phyloP scores from a whole-genome alignment of 2,888 invertebrate species.

The Drosophila ezoana region DNA sequence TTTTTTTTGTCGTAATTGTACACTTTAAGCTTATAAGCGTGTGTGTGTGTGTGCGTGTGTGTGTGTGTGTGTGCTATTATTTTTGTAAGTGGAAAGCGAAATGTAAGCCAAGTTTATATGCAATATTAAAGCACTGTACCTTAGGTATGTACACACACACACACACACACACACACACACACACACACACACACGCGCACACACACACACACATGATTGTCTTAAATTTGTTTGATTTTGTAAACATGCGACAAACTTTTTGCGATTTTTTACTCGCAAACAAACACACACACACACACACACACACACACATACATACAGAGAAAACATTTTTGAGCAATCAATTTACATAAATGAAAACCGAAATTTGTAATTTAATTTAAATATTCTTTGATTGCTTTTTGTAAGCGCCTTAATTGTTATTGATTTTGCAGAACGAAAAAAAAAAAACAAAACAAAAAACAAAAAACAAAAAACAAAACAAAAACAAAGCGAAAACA shows the following conservation, averaged over 20 bases:
- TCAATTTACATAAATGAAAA: conserved; percentile 15
- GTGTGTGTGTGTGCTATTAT: conserved; percentile 5
- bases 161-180: neutral
- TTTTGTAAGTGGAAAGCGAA: conserved; percentile 16
- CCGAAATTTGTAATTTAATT: conserved; percentile 40
- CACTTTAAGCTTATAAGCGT: conserved; percentile 15
- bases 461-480: conserved; percentile 25
- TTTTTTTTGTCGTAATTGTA: conserved; percentile 34
- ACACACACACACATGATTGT: neutral
- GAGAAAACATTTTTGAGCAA: conserved; percentile 48
- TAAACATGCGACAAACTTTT: conserved; percentile 5
- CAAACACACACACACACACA: conserved; percentile 9
- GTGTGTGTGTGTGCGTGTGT: conserved; percentile 1
- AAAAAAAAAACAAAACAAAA: conserved; percentile 18
- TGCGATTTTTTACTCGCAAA: neutral
- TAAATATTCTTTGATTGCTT: conserved; percentile 51
- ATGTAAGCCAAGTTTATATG: conserved; percentile 45
- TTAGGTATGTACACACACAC: conserved; percentile 30
- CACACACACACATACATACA: conserved; percentile 5
- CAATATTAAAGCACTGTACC: conserved; percentile 65
- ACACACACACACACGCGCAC: neutral
- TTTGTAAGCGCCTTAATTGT: conserved; percentile 72
- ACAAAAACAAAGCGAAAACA: conserved; percentile 30
- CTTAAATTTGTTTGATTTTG: conserved; percentile 6
- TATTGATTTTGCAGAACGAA: conserved; percentile 63